A percentile compares a stretch with the other conserved stretches of the same genome.
Conservation (phyloP, 2,113 vertebrate species). For the Coptodon bakossiorum region DNA sequence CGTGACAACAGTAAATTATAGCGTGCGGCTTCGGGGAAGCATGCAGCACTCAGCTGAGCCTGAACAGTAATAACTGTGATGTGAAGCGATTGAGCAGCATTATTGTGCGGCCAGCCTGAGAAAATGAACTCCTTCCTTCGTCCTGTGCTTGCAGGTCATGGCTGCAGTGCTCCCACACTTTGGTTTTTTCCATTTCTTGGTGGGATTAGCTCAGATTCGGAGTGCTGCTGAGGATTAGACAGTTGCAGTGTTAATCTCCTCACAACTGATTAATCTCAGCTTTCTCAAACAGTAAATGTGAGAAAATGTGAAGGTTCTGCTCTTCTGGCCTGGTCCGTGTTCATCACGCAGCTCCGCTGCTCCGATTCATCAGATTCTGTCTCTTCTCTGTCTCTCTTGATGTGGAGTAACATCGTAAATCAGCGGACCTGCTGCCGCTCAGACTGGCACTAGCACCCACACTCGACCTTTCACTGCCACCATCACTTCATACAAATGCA, state of each 20-base stretch:
- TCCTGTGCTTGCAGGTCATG: neutral
- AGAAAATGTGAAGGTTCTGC: neutral
- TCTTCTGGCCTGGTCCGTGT: neutral
- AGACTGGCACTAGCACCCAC: neutral
- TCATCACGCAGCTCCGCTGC: neutral
- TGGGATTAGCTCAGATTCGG: slow-evolving; percentile 44
- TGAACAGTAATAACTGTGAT: neutral
- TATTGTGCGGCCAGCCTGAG: neutral
- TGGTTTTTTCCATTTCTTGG: neutral
- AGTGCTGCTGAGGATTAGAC: slow-evolving; percentile 53
- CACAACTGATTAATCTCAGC: neutral
- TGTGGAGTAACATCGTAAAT: neutral
- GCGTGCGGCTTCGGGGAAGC: fast-evolving
- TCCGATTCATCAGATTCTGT: neutral
- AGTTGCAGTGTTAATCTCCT: slow-evolving; percentile 36
- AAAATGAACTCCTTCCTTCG: neutral
- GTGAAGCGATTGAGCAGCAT: neutral
- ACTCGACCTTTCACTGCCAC: neutral
- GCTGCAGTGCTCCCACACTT: neutral
- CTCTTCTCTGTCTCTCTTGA: neutral
- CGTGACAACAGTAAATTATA: neutral
- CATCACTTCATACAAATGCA: neutral
- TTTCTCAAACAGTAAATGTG: neutral
- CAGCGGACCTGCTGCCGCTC: neutral
- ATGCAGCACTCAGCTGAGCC: neutral